These are phyloP conservation scores for Chrosomus eos DNA, from an alignment of 2,797 vertebrate species.

Conservation along the genomic window DNA sequence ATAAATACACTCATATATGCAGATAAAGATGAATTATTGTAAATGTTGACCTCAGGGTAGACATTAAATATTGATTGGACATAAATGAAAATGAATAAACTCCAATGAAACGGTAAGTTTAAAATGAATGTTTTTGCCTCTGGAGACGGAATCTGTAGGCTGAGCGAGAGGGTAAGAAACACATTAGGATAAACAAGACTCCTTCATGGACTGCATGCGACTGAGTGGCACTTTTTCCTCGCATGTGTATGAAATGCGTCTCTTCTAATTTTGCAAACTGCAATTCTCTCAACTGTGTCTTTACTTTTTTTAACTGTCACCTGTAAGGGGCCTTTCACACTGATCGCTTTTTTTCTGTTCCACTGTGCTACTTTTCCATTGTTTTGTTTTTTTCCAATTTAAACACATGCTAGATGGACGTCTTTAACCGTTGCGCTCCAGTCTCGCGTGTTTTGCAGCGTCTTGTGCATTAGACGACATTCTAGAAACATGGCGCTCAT, in stretches of 20 bases:
- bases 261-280: neutral
- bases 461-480: neutral
- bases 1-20: neutral
- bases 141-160: conserved; percentile 28
- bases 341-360: neutral
- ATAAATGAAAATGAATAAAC: conserved; percentile 25
- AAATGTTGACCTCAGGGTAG: neutral
- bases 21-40: neutral
- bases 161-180: conserved; percentile 24
- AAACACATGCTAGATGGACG: neutral
- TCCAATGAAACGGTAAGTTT: conserved; percentile 47
- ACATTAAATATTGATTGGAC: conserved; percentile 39
- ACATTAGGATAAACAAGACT: neutral
- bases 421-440: neutral
- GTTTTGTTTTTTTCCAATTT: neutral
- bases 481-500: too few relatives aligned
- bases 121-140: conserved; percentile 14
- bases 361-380: neutral
- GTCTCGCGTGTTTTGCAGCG: too few relatives aligned
- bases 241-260: neutral
- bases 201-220: neutral
- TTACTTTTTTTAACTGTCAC: neutral
- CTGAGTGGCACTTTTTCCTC: neutral
- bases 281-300: neutral
- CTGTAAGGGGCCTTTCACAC: neutral